Evolutionary conservation across 1,140 invertebrate genomes (phyloP), one percentile per base, ranked within the genome.

Genomic region (Orchestia grillus): DNA sequence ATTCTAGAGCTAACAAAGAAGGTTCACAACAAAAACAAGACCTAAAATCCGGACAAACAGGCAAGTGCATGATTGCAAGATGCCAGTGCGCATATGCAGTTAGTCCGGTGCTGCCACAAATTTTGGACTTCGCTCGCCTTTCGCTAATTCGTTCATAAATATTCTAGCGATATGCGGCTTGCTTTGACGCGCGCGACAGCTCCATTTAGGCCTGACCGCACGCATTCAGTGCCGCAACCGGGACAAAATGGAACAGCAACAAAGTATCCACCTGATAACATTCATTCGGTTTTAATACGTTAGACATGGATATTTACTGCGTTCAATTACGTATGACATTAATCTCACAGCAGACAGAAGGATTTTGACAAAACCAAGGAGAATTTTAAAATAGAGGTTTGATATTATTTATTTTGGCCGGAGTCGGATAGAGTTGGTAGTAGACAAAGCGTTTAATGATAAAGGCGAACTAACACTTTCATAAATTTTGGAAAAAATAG

Each of bases 181-280:
- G 62, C 62, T 77, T 23, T 77, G 62, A 77, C 62, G 62, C 62
- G 62, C 62, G 62, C 62, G 62, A 77, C 62, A 77, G 62, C 62
- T 77, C 62, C 62, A 77, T 77, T 77, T 77, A 77, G 62, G 62
- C 62, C 62, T 77, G 62, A 77, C 62, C 62, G 62, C 62, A 77
- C 62, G 62, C 62, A 77, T 77, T 77, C 62, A 77, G 62, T 77
- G 11, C 28, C 62, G 62, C 62, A 77, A 77, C 62, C 62, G 15
- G 62, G 62, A 77, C 62, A 77, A 77, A 77, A 77, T 77, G 62
- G 62, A 77, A 77, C 62, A 36, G 15, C 62, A 77, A 77, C 62
- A 36, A 77, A 77, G 62, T 77, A 77, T 77, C 62, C 62, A 77
- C 62, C 11, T 3, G 62, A 77, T 77, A 77, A 77, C 62, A 36